Conservation (phyloP, 2,113 vertebrate species). For the Pandion haliaetus region DNA sequence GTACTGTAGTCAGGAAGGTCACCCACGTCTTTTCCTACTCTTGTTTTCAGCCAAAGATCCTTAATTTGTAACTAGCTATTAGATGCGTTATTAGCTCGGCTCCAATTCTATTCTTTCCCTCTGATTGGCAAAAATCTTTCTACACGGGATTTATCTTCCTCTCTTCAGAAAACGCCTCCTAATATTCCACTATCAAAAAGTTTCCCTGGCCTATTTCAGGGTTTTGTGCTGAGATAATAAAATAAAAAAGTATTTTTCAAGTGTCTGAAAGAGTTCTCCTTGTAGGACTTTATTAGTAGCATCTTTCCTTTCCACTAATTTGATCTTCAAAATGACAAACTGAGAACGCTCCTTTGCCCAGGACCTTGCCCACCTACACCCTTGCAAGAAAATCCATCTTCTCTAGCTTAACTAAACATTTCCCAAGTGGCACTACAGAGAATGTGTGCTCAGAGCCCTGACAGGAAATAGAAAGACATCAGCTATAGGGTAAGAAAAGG, state of each 20-base stretch:
- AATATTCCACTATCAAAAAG: not conserved
- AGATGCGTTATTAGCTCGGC: not conserved
- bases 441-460: not conserved
- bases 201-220: not conserved
- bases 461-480: not conserved
- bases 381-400: not conserved
- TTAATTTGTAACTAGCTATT: not conserved
- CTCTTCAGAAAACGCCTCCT: not conserved
- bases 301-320: not conserved
- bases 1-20: not conserved
- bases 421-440: not conserved
- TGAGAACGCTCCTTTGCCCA: not conserved
- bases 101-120: not conserved
- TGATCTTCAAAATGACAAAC: not conserved
- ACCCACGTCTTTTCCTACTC: not conserved
- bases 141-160: not conserved
- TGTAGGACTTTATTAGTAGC: not conserved
- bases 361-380: not conserved
- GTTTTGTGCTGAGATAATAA: not conserved
- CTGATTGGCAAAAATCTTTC: not conserved
- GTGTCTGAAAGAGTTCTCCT: not conserved
- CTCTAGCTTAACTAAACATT: not conserved
- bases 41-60: not conserved
- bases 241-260: not conserved
- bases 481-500: not conserved